A percentile compares a stretch with the other conserved stretches of the same genome.
phyloP scores from a whole-genome alignment of 2,888 invertebrate genomes.

The Tiliacea aurago region DNA sequence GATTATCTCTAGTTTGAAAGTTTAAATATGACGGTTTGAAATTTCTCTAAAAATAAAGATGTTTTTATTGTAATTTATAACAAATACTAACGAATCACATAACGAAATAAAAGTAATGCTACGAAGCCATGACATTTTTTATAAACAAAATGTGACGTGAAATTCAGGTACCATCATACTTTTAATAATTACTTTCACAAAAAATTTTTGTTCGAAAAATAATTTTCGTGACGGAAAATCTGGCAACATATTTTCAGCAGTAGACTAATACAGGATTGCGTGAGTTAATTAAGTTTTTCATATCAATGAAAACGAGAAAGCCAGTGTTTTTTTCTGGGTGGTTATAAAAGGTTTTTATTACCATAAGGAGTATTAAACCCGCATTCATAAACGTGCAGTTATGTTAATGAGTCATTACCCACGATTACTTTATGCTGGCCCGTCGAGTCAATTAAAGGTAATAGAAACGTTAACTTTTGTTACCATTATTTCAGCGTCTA shows the following conservation, averaged over 20 bases:
- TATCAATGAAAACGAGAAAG: neutral
- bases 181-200: conserved; percentile 22
- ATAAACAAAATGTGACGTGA: conserved; percentile 12
- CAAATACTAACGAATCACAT: neutral
- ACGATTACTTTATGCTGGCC: neutral
- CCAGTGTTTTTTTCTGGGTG: neutral
- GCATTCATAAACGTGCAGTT: conserved; percentile 3
- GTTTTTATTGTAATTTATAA: neutral
- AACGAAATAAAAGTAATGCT: neutral
- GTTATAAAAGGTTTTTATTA: neutral
- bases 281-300: conserved; percentile 19
- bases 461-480: neutral
- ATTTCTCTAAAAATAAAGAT: neutral
- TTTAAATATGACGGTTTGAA: neutral
- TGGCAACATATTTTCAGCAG: conserved; percentile 1
- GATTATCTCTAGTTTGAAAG: neutral
- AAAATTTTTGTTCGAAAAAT: conserved; percentile 16
- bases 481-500: neutral
- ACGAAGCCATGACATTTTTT: conserved; percentile 1
- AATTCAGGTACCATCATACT: conserved; percentile 10
- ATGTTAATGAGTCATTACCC: neutral
- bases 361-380: neutral
- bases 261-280: neutral
- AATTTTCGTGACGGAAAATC: conserved; percentile 10
- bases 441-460: neutral